Base-by-base conservation (phyloP, 2,797 vertebrate genomes). In the Peromyscus attwateri region DNA sequence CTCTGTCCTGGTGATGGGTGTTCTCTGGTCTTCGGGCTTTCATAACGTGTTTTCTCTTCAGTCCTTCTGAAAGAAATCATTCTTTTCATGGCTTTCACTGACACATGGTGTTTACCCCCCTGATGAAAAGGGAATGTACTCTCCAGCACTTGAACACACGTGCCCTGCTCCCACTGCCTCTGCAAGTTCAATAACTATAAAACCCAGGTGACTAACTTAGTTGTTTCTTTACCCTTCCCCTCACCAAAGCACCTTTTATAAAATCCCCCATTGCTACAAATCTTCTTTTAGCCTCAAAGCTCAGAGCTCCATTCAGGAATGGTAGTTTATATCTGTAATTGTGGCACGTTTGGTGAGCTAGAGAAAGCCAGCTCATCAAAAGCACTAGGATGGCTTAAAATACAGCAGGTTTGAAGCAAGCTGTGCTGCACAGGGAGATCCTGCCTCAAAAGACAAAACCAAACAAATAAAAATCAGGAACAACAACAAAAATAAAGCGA, bases 21-120 rank as follows among this genome's bases (percentile, higher is more conserved):
- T 73, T 46, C 21, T 37, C 70, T 23, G 52, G 73, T 46, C 52
- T 49, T 31, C 49, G 83, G 40, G 29, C 52, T 84, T 91, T 71
- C 4, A 77, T 37, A 55, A 90, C 3, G 1, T 52, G 60, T 80
- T 31, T 31, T 94, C 10, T 82, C 49, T 89, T 89, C 76, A 85
- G 64, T 70, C 73, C n/a, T 23, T 60, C 73, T 75, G 73, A 79
- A 94, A 94, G 71, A 92, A 89, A 9, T 37, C 25, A 46, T 43
- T 76, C 37, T 85, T 84, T 91, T n/a, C 13, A 73, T 34, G 91
- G 29, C 34, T 95, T 62, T 71, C 34, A 95, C 40, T 70, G 60
- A 91, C 6, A 70, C 7, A 17, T 89, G 6, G 3, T 68, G 71
- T n/a, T 49, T 16, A 14, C 60, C n/a, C 55, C 13, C 13, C 29